Conservation (phyloP, 2,113 vertebrate genomes). For the Peromyscus californicus region DNA sequence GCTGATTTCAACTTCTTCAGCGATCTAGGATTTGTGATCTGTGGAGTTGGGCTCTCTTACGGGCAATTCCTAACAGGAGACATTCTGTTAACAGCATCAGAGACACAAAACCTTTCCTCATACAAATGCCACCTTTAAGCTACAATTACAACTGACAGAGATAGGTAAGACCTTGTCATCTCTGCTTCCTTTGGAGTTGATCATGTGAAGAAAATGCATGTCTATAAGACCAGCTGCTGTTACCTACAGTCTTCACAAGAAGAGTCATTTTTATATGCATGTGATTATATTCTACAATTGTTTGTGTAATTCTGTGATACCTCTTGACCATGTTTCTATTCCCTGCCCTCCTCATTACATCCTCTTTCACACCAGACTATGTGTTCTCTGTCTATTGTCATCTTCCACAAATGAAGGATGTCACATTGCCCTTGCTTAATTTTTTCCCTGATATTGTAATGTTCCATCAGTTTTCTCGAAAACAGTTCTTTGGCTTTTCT, state of each 20-base stretch:
- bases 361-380: accelerated
- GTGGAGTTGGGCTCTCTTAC: not conserved
- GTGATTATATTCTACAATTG: not conserved
- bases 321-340: not conserved
- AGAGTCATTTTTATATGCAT: not conserved
- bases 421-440: not conserved
- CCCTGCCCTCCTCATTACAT: not conserved
- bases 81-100: not conserved
- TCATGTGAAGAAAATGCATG: not conserved
- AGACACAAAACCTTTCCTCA: not conserved
- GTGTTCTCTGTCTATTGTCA: not conserved
- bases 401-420: not conserved
- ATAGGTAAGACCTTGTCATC: not conserved
- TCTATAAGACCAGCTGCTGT: not conserved
- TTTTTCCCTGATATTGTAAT: not conserved
- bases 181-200: not conserved
- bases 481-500: not conserved
- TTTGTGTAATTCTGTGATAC: not conserved
- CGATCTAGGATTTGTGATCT: not conserved
- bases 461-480: not conserved
- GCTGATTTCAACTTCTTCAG: not conserved
- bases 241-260: not conserved
- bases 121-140: not conserved
- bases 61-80: not conserved
- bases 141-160: not conserved